phyloP scores from a whole-genome alignment of 1,140 invertebrate species.

The Drosophila pachea region DNA sequence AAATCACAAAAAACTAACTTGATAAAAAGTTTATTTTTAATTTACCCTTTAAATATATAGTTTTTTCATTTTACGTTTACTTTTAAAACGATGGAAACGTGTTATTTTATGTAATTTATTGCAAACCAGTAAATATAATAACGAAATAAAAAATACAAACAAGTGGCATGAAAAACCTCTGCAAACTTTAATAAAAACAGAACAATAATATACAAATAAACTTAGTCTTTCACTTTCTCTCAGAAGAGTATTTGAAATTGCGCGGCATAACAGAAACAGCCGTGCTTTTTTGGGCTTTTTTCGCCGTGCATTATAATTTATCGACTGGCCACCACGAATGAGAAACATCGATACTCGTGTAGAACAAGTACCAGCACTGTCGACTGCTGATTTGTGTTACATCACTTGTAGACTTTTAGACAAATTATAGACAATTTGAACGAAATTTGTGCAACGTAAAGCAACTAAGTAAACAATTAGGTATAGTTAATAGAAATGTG shows the following conservation, averaged over 20 bases:
- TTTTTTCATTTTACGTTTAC: constrained; percentile 42
- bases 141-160: constrained; percentile 67
- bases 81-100: constrained; percentile 52
- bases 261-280: constrained; percentile 1
- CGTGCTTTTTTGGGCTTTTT: constrained; percentile 12
- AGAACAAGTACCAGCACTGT: constrained; percentile 6
- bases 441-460: constrained; percentile 22
- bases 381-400: constrained; percentile 42
- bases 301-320: constrained; percentile 1
- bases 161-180: constrained; percentile 61
- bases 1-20: constrained; percentile 50
- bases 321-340: constrained; percentile 18
- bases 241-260: constrained; percentile 2
- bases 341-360: background rate
- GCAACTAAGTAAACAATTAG: constrained; percentile 17
- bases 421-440: constrained; percentile 43
- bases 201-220: constrained; percentile 61
- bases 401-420: constrained; percentile 55
- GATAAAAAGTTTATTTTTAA: constrained; percentile 70
- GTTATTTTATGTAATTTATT: constrained; percentile 71
- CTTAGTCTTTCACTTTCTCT: background rate
- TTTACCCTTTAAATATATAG: constrained; percentile 56
- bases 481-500: constrained; percentile 30
- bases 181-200: constrained; percentile 68
- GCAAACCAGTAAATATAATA: constrained; percentile 71